Evolutionary conservation across 2,888 invertebrate genomes (phyloP), one percentile per base, ranked within the genome.

Genomic region (Thera obeliscata): DNA sequence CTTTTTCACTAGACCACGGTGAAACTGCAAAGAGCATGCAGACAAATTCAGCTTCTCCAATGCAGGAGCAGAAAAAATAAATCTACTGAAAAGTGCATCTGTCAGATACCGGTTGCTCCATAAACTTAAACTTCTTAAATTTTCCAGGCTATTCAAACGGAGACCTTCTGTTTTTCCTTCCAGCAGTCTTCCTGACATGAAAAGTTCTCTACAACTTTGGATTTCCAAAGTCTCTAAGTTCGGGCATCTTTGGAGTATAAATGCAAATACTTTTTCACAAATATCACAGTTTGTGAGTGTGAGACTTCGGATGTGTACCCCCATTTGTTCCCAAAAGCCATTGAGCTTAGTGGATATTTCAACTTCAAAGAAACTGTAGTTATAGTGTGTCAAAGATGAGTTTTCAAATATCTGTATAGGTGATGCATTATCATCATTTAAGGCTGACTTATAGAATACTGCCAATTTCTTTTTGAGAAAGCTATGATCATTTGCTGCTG

Each of bases 141-240:
- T 93, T 66, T 91, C 87, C 33, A 95, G 88, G 60, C 88, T 91
- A 48, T 89, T 82, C 11, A 89, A 82, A 57, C 89, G 78, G 50
- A 94, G 86, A 1, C 94, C 90, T 74, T 96, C 95, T 9, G 94
- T 88, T 59, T 94, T 89, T 43, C 94, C 94, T 77, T 95, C 95
- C 52, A 96, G 82, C 52, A 97, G 88, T 11, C 95, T 94, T 2
- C 96, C 97, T 2, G 96, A 95, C 96, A 97, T 96, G 71, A 97
- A 95, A 33, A 96, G 89, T 66, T 96, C 96, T 77, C 96, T 95
- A 77, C 96, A 97, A 64, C 94, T 94, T 71, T 95, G 94, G 61
- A 97, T 93, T 58, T 94, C 94, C 22, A 97, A 87, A 62, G 87
- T 84, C 78, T 94, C 93, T 66, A 97, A 85, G 77, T 94, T 94